phyloP scores from a whole-genome alignment of 2,797 vertebrate genomes.

The Pempheris klunzingeri region DNA sequence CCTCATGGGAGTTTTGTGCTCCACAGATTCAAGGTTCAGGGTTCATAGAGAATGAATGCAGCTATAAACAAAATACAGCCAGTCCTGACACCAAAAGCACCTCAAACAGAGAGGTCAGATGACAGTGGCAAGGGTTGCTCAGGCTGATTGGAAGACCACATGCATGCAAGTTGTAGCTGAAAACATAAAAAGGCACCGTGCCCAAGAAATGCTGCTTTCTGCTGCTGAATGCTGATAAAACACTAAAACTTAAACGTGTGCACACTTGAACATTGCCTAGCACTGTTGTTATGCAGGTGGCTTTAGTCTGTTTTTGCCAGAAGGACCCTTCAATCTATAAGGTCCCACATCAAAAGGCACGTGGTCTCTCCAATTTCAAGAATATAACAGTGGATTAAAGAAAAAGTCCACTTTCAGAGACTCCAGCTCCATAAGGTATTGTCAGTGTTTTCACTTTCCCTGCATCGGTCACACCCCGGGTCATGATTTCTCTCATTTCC shows the following conservation, averaged over 20 bases:
- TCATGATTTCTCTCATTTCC: conserved; percentile 48
- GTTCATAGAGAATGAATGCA: conserved; percentile 44
- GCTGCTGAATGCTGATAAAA: neutral
- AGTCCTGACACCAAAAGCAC: conserved; percentile 21
- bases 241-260: neutral
- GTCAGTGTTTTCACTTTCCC: conserved; percentile 34
- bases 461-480: conserved; percentile 29
- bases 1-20: conserved; percentile 37
- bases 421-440: neutral
- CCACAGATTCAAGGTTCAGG: conserved; percentile 23
- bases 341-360: neutral
- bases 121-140: neutral
- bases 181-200: neutral
- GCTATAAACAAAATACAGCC: conserved; percentile 25
- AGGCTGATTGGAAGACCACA: conserved; percentile 5
- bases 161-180: neutral
- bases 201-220: conserved; percentile 8
- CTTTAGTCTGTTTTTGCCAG: neutral
- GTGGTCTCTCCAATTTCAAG: neutral
- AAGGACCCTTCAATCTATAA: neutral
- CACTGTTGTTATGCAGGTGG: neutral
- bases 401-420: conserved; percentile 9
- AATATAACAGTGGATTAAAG: conserved; percentile 13
- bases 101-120: conserved; percentile 37
- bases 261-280: neutral